Evolutionary conservation across 2,888 invertebrate genomes (phyloP).

Genomic region (Machimus rusticus): DNA sequence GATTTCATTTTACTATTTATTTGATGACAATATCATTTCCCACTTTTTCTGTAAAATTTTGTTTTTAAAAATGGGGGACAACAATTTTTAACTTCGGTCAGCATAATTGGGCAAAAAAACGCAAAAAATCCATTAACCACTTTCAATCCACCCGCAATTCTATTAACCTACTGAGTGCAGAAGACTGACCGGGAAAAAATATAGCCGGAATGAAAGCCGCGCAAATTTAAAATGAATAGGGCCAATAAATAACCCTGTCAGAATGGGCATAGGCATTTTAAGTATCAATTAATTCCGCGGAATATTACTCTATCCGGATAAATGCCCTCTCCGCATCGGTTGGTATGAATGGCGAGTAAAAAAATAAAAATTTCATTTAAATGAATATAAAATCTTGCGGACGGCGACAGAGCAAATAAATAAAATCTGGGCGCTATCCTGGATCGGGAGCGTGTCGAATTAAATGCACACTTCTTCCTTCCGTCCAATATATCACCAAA

Average conservation of each 20-base stretch:
- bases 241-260: background rate
- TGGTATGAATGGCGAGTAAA: background rate
- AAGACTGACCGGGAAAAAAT: background rate
- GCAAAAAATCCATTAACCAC: background rate
- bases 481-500: constrained; percentile 28
- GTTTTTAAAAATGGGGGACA: background rate
- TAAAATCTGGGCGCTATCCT: background rate
- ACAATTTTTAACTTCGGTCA: background rate
- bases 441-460: background rate
- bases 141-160: background rate
- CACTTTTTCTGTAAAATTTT: background rate
- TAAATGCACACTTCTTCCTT: constrained; percentile 12
- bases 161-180: background rate
- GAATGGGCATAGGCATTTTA: background rate
- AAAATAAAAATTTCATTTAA: constrained; percentile 7
- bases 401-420: constrained; percentile 17
- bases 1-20: background rate
- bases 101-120: background rate
- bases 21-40: background rate
- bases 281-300: constrained; percentile 24
- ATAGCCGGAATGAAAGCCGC: background rate
- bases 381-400: constrained; percentile 32
- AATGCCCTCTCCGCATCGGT: background rate
- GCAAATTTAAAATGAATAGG: background rate
- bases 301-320: background rate